Evolutionary conservation across 1,140 invertebrate species (phyloP).

Genomic region (Asbolus verrucosus): DNA sequence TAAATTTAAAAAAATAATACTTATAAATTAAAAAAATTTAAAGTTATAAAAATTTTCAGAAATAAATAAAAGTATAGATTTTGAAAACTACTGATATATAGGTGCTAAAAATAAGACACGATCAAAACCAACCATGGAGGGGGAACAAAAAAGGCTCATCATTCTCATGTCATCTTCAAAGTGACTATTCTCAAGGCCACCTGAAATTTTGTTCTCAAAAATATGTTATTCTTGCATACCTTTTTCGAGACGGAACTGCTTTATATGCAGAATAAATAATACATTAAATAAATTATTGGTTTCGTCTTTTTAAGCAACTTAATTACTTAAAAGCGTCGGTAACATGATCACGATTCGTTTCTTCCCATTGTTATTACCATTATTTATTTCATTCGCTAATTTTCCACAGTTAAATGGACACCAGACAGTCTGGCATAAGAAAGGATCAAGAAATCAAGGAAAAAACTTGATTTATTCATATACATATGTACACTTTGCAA

Average conservation of each 20-base stretch:
- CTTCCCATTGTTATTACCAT: not conserved
- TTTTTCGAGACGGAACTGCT: conserved; percentile 8
- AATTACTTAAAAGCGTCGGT: not conserved
- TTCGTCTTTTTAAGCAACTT: too few relatives aligned
- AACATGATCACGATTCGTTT: not conserved
- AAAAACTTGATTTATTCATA: too few relatives aligned
- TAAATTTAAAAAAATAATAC: too few relatives aligned
- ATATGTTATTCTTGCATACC: too few relatives aligned
- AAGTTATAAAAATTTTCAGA: not conserved
- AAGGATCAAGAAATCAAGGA: too few relatives aligned
- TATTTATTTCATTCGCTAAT: too few relatives aligned
- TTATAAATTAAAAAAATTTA: too few relatives aligned
- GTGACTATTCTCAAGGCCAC: conserved; percentile 13
- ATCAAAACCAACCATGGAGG: not conserved
- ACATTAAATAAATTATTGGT: conserved; percentile 18
- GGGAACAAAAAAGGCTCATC: conserved; percentile 2
- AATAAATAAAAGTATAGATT: not conserved
- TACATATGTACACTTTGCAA: too few relatives aligned
- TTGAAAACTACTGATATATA: not conserved
- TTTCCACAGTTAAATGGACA: too few relatives aligned
- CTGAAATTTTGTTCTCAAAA: conserved; percentile 15
- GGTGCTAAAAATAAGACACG: not conserved
- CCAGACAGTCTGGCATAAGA: too few relatives aligned
- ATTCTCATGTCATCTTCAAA: not conserved
- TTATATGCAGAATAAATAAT: not conserved